These are phyloP conservation scores for Dolomedes plantarius DNA, from an alignment of 2,888 invertebrate species.

Conservation along the genomic window DNA sequence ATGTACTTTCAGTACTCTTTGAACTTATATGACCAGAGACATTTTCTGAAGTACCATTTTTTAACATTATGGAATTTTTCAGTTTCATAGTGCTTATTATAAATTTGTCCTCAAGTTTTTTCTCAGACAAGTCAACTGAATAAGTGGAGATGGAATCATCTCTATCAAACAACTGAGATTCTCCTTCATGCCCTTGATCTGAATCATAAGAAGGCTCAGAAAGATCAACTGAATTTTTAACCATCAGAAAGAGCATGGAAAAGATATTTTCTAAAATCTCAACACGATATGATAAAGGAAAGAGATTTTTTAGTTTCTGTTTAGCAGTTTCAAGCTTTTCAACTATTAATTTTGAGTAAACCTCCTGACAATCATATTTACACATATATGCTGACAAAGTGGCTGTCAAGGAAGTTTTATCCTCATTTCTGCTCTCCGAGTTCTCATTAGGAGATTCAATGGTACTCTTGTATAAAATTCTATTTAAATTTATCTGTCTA, in stretches of 20 bases:
- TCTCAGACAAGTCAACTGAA: conserved; percentile 33
- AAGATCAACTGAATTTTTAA: conserved; percentile 80
- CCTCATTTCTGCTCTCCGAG: neutral
- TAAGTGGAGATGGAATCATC: conserved; percentile 17
- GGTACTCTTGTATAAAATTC: neutral
- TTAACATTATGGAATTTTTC: conserved; percentile 13
- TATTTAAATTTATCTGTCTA: conserved; percentile 24
- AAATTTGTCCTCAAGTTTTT: conserved; percentile 27
- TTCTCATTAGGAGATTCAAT: neutral
- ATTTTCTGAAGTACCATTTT: neutral
- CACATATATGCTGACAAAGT: conserved; percentile 2
- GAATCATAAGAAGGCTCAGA: conserved; percentile 68
- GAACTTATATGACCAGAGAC: conserved; percentile 36
- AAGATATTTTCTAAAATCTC: conserved; percentile 86
- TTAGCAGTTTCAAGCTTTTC: conserved; percentile 33
- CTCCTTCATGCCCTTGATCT: conserved; percentile 56
- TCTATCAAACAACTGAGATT: neutral
- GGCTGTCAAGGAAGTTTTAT: conserved; percentile 10
- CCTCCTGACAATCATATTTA: conserved; percentile 26
- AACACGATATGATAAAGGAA: conserved; percentile 74
- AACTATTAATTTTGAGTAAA: conserved; percentile 38
- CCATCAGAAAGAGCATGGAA: conserved; percentile 83
- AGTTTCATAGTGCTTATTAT: conserved; percentile 35
- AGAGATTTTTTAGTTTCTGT: conserved; percentile 61
- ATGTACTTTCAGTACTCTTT: conserved; percentile 58